These are phyloP conservation scores for Sorex araneus DNA, from an alignment of 2,113 vertebrate genomes.

Conservation along the genomic window DNA sequence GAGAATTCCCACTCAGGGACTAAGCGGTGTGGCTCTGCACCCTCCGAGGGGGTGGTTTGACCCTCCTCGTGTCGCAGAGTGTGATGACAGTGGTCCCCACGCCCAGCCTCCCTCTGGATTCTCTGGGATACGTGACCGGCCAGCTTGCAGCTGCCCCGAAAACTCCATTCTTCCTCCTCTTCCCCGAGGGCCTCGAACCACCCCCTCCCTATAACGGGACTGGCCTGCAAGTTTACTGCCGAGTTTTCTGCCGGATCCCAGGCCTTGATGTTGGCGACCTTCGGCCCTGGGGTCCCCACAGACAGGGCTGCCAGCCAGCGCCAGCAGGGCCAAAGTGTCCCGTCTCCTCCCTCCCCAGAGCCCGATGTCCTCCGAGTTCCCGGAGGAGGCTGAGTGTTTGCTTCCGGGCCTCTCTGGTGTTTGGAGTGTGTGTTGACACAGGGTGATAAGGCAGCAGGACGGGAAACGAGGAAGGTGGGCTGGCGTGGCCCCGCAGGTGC, in stretches of 20 bases:
- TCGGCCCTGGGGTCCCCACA: not conserved
- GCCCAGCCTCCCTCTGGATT: not conserved
- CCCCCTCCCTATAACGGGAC: not conserved
- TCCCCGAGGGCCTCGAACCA: no score
- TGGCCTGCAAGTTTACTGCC: not conserved
- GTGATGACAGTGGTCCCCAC: not conserved
- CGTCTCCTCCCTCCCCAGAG: not conserved
- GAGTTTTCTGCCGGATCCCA: slow-evolving; percentile 50
- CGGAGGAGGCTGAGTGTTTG: slow-evolving; percentile 66
- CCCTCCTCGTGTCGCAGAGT: not conserved
- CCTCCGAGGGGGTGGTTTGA: not conserved
- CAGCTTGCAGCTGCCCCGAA: no score
- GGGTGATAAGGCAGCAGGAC: not conserved
- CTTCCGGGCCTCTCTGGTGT: slow-evolving; percentile 10
- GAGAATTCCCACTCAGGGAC: not conserved
- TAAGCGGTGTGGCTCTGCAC: not conserved
- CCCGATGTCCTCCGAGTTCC: slow-evolving; percentile 41
- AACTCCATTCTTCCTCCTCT: not conserved
- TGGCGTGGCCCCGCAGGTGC: slow-evolving; percentile 4
- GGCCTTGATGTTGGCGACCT: not conserved
- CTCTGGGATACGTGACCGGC: not conserved
- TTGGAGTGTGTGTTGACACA: slow-evolving; percentile 74
- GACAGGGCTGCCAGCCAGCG: not conserved
- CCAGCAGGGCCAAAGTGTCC: not conserved
- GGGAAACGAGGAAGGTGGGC: not conserved